phyloP scores from a whole-genome alignment of 2,797 vertebrate genomes.

The Chromobotia macracanthus region DNA sequence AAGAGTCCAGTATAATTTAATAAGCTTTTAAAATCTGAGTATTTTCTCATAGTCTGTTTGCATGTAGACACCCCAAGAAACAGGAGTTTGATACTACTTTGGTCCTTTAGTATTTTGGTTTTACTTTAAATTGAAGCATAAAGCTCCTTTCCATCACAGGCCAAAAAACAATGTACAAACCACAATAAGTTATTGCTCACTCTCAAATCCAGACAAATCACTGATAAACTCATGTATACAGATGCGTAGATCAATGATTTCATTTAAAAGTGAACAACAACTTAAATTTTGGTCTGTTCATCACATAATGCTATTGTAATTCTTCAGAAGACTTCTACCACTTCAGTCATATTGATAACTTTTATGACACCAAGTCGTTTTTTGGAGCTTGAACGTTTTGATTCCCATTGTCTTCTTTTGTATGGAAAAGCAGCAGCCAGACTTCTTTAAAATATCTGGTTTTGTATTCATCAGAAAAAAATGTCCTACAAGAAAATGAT shows the following conservation, averaged over 20 bases:
- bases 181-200: neutral
- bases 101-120: no score
- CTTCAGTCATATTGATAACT: no score
- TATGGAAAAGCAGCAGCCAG: neutral
- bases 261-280: no score
- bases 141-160: slow-evolving; percentile 76
- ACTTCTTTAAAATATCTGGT: neutral
- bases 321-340: neutral
- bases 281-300: neutral
- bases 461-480: no score
- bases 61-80: slow-evolving; percentile 43
- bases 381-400: no score
- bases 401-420: neutral
- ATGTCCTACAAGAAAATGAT: neutral
- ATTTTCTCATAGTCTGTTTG: slow-evolving; percentile 49
- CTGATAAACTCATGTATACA: neutral
- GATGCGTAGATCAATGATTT: neutral
- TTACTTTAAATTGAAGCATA: slow-evolving; percentile 75
- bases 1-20: slow-evolving; percentile 29
- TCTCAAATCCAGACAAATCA: neutral
- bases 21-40: slow-evolving; percentile 77
- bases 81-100: slow-evolving; percentile 49
- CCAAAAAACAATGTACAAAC: neutral
- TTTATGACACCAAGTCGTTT: no score
- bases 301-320: neutral